Percentiles rank a stretch among this genome's conserved stretches.
Evolutionary conservation across 2,797 vertebrate genomes (phyloP).

Genomic region (Melanotaenia parkinsoni): DNA sequence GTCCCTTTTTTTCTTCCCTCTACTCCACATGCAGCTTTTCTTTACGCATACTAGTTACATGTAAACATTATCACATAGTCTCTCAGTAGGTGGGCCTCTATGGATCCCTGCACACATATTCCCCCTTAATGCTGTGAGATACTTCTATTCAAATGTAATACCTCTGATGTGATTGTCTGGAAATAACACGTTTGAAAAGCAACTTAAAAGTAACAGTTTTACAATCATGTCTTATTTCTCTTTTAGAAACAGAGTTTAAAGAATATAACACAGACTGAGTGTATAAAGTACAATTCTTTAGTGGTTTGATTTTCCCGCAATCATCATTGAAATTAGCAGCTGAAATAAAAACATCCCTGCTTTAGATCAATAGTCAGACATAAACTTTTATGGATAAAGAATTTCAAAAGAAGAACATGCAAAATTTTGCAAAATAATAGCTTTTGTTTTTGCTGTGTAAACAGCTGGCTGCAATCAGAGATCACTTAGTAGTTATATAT

Average conservation of each 20-base stretch:
- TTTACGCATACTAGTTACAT: slow-evolving; percentile 12
- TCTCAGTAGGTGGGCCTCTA: slow-evolving; percentile 20
- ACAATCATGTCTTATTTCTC: slow-evolving; percentile 32
- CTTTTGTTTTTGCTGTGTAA: not conserved
- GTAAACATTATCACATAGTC: slow-evolving; percentile 24
- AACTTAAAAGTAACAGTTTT: slow-evolving; percentile 30
- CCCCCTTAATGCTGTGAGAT: slow-evolving; percentile 2
- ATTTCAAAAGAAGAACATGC: not conserved
- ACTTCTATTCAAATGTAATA: slow-evolving; percentile 29
- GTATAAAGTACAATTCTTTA: slow-evolving; percentile 10
- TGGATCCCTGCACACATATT: slow-evolving; percentile 20
- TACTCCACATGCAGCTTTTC: not conserved
- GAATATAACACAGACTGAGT: slow-evolving; percentile 11
- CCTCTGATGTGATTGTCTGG: slow-evolving; percentile 35
- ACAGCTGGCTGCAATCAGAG: not conserved
- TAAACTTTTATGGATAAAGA: not conserved
- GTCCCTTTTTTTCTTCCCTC: not conserved
- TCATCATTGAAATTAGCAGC: slow-evolving; percentile 8
- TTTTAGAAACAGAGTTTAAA: slow-evolving; percentile 18
- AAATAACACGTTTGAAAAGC: slow-evolving; percentile 45
- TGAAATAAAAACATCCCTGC: slow-evolving; percentile 4
- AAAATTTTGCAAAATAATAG: not conserved
- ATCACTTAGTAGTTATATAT: slow-evolving; percentile 3
- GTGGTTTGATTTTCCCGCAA: not conserved
- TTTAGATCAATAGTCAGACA: not conserved